Percentiles rank a stretch among this genome's conserved stretches.
phyloP scores from a whole-genome alignment of 2,113 vertebrate species.

The Recurvirostra avosetta region DNA sequence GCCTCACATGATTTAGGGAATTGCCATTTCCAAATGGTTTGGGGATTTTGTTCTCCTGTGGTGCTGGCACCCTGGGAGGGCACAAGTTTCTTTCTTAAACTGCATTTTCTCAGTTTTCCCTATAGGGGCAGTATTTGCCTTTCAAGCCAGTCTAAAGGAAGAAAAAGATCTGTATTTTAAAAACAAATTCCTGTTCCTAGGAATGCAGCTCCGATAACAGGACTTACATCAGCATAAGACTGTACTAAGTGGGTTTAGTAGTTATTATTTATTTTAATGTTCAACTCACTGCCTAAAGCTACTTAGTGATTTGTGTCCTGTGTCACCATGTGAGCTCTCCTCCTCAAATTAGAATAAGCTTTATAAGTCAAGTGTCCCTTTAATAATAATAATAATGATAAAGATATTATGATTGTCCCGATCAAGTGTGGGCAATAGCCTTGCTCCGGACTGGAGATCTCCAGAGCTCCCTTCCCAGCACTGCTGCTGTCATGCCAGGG shows the following conservation, averaged over 20 bases:
- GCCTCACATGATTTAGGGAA: background rate
- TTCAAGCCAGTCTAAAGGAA: background rate
- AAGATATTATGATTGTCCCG: background rate
- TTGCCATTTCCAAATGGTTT: background rate
- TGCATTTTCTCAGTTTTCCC: background rate
- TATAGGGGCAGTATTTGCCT: conserved; percentile 24
- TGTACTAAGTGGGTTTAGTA: background rate
- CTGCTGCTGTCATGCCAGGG: background rate
- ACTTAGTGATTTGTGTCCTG: background rate
- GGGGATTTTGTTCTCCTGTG: background rate
- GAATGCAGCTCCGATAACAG: background rate
- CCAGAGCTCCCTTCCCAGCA: background rate
- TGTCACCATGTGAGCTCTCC: background rate
- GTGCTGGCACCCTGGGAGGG: background rate
- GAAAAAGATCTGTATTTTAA: background rate
- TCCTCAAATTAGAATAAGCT: background rate
- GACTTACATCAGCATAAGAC: background rate
- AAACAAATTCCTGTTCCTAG: background rate
- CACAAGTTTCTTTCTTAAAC: background rate
- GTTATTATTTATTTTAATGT: background rate
- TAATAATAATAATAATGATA: background rate
- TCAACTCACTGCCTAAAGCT: background rate
- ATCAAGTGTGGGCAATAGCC: background rate
- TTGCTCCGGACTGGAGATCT: background rate
- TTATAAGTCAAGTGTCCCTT: background rate